These are phyloP conservation scores for Diploscapter pachys DNA, from an alignment of 1,140 invertebrate genomes.

Conservation along the genomic window DNA sequence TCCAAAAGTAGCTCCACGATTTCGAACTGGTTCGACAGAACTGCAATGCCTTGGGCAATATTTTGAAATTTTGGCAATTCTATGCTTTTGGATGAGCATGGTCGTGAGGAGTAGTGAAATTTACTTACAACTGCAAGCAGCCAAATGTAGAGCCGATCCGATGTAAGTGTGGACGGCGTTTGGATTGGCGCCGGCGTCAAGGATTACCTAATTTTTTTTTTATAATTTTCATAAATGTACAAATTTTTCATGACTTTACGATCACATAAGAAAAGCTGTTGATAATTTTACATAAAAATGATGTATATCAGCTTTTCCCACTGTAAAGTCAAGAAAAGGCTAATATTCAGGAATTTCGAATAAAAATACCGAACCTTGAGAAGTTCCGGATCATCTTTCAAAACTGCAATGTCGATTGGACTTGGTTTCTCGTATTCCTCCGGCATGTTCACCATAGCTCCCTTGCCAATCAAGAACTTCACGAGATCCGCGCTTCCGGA, in stretches of 20 bases:
- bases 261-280: too few relatives aligned
- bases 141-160: constrained; percentile 42
- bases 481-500: constrained; percentile 36
- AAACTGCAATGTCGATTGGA: constrained; percentile 40
- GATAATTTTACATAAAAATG: too few relatives aligned
- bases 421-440: constrained; percentile 39
- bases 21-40: constrained; percentile 27
- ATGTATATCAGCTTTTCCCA: too few relatives aligned
- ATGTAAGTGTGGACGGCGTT: constrained; percentile 41
- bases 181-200: constrained; percentile 35
- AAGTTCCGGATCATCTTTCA: constrained; percentile 40
- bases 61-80: neutral
- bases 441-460: constrained; percentile 39
- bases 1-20: constrained; percentile 39
- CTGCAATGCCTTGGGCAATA: neutral
- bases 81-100: too few relatives aligned
- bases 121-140: constrained; percentile 33
- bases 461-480: constrained; percentile 38
- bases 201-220: neutral
- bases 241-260: too few relatives aligned
- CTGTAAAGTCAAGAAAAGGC: too few relatives aligned
- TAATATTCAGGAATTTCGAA: too few relatives aligned
- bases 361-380: constrained; percentile 10
- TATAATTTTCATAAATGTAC: too few relatives aligned
- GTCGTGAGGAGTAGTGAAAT: neutral